Evolutionary conservation across 1,140 invertebrate genomes (phyloP), one percentile per base, ranked within the genome.

Genomic region (Drosophila orena): DNA sequence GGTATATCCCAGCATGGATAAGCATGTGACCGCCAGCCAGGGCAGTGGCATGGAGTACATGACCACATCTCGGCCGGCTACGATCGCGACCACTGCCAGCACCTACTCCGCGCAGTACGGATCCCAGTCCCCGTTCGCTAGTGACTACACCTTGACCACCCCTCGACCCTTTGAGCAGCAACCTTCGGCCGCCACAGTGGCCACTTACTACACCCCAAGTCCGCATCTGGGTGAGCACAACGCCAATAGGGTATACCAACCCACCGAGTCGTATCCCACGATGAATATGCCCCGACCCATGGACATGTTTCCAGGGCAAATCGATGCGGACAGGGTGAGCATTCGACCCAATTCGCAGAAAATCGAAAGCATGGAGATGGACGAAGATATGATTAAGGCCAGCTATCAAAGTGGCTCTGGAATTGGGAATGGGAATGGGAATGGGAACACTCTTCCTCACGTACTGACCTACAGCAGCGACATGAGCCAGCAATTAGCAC

Each of bases 321-420:
- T 91, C 34, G 72, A 91, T 27, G 42, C 77, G 37, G 73, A 77
- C 46, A 80, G 75, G 54, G 79, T 92, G n/a, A 84, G 77, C 47
- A 77, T 92, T 17, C 68, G 91, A 49, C 91, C 91, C 43, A 91
- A 92, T 81, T 81, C 85, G 43, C 81, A 92, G 30, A 92, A 92
- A 79, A 80, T 91, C 69, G 91, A 91, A 76, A 92, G 91, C 77
- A 90, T 92, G 84, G 91, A 92, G 61, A 65, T 80, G 40, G 40
- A 78, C 50, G 91, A 92, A 44, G 84, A 90, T 49, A 40, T 73
- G 50, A 70, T 77, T 71, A 90, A 79, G 57, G 54, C 58, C 37
- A 69, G 47, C 62, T 89, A 84, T 61, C 54, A 50, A 49, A 54
- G 61, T 34, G 75, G 27, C 22, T 46, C 44, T 42, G 40, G 20